Evolutionary conservation across 2,113 vertebrate genomes (phyloP), one percentile per base, ranked within the genome.

Genomic region (Plecturocebus donacophilus): DNA sequence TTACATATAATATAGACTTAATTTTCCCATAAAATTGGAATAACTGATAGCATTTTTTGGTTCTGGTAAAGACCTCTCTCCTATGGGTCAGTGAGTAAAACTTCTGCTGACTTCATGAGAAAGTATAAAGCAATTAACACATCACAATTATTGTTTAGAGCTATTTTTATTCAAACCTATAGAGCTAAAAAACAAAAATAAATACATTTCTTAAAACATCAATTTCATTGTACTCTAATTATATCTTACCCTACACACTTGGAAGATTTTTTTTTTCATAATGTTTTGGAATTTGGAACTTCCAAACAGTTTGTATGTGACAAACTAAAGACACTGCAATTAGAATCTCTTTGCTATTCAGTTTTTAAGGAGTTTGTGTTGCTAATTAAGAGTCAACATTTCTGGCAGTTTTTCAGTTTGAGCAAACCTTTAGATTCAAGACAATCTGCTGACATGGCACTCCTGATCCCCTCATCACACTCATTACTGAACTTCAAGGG

Each of bases 111-210:
- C 42, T 87, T 95, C 35, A 21, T 54, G 64, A 93, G 91, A 96
- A 90, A 38, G 6, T 61, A 64, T 20, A 90, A 89, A 95, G 42
- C 87, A 92, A 83, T 94, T 89, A 94, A 58, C 21, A 38, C 66
- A 66, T 23, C 71, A 68, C 4, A 68, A 76, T 35, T 95, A 70
- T 32, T 61, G 38, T 91, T 73, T 92, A 89, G 8, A 93, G 32
- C 8, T 96, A 73, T 70, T 96, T 97, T 98, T 89, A 86, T 97
- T 97, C 91, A 91, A 96, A 95, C 2, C 61, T 93, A 77, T 64
- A 70, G 80, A 96, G 87, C 68, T 47, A 85, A 96, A 52, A 91
- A 84, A n/a, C 80, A 79, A 96, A 91, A 49, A 27, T 27, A 66
- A 90, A 30, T 45, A 83, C 47, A 47, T 23, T 73, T 61, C 38